phyloP scores from a whole-genome alignment of 30 jellyfish, hydroid and myxozoan species.

The Chironex yamaguchii region DNA sequence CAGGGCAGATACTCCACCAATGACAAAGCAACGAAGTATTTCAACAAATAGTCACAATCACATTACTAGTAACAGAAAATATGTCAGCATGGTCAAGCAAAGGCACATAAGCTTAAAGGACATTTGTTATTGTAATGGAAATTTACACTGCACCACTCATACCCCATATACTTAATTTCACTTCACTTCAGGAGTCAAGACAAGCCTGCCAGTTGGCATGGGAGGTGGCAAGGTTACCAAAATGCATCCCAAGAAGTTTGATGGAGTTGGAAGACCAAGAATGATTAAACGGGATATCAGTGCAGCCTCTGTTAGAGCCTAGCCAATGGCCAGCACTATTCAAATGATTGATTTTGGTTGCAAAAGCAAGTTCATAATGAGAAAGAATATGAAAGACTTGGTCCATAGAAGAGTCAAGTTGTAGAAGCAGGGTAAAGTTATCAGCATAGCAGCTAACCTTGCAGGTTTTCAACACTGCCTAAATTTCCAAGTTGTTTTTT shows the following conservation, averaged over 20 bases:
- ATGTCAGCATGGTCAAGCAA: too few species aligned
- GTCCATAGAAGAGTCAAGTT: background rate
- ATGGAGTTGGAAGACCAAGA: background rate
- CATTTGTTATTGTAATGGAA: too few species aligned
- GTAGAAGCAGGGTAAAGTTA: conserved; percentile 5
- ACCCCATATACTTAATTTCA: too few species aligned
- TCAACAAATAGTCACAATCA: too few species aligned
- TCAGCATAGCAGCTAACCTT: conserved; percentile 24
- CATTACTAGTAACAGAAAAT: too few species aligned
- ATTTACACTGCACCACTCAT: too few species aligned
- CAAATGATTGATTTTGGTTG: background rate
- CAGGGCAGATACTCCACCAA: too few species aligned
- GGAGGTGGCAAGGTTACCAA: background rate
- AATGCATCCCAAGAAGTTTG: conserved; percentile 1
- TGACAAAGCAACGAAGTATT: too few species aligned
- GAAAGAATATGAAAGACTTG: background rate
- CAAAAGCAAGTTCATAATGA: background rate
- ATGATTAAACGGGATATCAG: background rate
- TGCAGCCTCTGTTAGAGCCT: background rate
- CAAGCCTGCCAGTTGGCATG: background rate
- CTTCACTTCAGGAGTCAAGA: too few species aligned
- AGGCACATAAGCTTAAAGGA: too few species aligned
- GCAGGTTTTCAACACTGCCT: too few species aligned
- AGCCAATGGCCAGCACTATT: conserved; percentile 9
- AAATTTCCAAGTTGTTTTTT: too few species aligned